Percentiles rank a stretch among this genome's conserved stretches.
These are phyloP conservation scores for Syrrhaptes paradoxus DNA, from an alignment of 2,113 vertebrate species.

Conservation along the genomic window DNA sequence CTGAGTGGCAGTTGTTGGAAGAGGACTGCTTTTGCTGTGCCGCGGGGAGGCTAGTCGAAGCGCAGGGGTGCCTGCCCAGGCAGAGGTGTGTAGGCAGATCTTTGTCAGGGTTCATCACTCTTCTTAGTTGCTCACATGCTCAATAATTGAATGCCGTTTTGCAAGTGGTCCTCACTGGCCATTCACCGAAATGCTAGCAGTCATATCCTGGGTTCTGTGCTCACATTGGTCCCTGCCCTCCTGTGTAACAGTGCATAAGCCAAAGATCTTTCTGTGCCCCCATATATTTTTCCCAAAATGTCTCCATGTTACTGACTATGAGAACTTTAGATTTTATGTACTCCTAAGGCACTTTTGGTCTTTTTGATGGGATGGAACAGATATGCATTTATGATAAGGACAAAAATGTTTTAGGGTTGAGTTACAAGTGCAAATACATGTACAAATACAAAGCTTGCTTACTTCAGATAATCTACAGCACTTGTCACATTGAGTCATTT, in stretches of 20 bases:
- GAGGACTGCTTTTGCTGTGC: background rate
- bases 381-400: background rate
- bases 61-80: background rate
- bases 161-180: background rate
- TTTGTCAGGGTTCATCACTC: background rate
- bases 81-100: background rate
- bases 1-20: background rate
- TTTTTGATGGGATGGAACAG: background rate
- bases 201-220: background rate
- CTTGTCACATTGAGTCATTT: background rate
- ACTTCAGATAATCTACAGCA: background rate
- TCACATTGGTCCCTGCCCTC: background rate
- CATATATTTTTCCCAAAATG: background rate
- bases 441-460: background rate
- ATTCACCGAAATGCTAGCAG: background rate
- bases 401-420: background rate
- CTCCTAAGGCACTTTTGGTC: background rate
- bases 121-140: background rate
- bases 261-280: background rate
- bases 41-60: background rate
- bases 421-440: background rate
- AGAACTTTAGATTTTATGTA: background rate
- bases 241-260: background rate
- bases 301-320: background rate
- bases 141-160: background rate